These are phyloP conservation scores for Furnarius figulus DNA, from an alignment of 2,113 vertebrate species.

Conservation along the genomic window DNA sequence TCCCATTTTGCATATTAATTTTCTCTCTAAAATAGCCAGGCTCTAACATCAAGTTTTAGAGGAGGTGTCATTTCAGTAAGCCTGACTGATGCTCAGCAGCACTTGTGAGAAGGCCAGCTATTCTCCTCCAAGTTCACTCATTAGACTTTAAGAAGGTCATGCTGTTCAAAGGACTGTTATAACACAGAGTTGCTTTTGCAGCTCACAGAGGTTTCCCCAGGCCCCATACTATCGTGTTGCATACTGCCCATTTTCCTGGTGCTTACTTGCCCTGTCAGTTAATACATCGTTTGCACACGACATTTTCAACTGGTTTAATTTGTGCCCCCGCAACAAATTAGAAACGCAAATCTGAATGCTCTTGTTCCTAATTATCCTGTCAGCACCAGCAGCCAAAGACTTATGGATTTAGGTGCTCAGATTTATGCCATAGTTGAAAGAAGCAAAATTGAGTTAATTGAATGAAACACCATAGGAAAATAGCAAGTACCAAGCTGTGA, in stretches of 20 bases:
- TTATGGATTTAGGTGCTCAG: conserved; percentile 1
- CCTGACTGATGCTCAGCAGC: conserved; percentile 41
- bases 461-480: not conserved
- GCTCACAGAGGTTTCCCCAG: conserved; percentile 5
- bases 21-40: conserved; percentile 33
- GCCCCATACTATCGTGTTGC: not conserved
- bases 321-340: not conserved
- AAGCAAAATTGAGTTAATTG: not conserved
- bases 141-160: conserved; percentile 43
- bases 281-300: not conserved
- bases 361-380: conserved; percentile 34
- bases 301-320: not conserved
- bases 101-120: not conserved
- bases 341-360: conserved; percentile 7
- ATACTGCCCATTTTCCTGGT: not conserved
- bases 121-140: conserved; percentile 47
- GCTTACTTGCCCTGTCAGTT: not conserved
- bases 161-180: conserved; percentile 57
- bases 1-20: conserved; percentile 26
- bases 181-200: conserved; percentile 36
- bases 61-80: conserved; percentile 23
- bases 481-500: not conserved
- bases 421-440: not conserved
- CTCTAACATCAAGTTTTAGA: conserved; percentile 46
- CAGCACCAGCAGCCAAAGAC: conserved; percentile 5